These are phyloP conservation scores for Heliconius charithonia DNA, from an alignment of 2,888 invertebrate genomes.

Conservation along the genomic window DNA sequence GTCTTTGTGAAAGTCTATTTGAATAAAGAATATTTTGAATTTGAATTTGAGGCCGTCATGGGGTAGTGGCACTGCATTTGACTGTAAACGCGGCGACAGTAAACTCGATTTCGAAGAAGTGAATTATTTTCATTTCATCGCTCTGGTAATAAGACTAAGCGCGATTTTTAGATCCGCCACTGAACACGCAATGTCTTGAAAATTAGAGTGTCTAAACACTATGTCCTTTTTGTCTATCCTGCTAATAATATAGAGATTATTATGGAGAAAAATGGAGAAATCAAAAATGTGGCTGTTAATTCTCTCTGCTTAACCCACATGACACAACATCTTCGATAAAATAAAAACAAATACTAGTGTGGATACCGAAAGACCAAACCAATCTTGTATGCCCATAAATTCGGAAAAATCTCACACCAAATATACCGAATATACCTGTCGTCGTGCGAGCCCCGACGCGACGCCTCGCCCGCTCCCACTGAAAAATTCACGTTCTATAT, in stretches of 20 bases:
- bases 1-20: too few relatives aligned
- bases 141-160: too few relatives aligned
- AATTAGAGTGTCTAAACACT: background rate
- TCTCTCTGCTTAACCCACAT: background rate
- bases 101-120: too few relatives aligned
- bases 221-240: background rate
- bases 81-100: too few relatives aligned
- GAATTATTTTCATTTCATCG: too few relatives aligned
- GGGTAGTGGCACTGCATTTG: too few relatives aligned
- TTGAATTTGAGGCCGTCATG: too few relatives aligned
- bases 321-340: background rate
- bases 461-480: conserved; percentile 5
- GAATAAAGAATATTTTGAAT: too few relatives aligned
- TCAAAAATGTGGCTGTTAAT: background rate
- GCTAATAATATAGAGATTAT: too few relatives aligned
- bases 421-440: conserved; percentile 1
- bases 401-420: background rate
- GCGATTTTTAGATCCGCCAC: too few relatives aligned
- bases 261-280: background rate
- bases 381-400: background rate
- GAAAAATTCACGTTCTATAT: conserved; percentile 38
- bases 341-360: background rate
- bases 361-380: conserved; percentile 1
- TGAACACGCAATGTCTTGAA: too few relatives aligned
- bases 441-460: background rate